These are phyloP conservation scores for Thecocarcelia acutangulata DNA, from an alignment of 2,888 invertebrate genomes.

Conservation along the genomic window DNA sequence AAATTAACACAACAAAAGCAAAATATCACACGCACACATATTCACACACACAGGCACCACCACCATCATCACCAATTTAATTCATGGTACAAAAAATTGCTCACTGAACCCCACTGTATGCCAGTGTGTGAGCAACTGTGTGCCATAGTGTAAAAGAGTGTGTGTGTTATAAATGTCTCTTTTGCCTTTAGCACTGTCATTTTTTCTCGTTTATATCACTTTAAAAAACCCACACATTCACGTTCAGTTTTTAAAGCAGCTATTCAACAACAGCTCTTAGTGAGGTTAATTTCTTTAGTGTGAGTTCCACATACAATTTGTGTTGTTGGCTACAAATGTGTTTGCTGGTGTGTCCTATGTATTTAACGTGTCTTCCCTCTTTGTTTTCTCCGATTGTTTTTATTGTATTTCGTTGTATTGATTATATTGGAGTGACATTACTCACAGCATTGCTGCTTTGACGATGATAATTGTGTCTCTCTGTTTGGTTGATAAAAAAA, in stretches of 20 bases:
- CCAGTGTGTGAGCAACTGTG: conserved; percentile 51
- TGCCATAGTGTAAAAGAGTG: conserved; percentile 34
- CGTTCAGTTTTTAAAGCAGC: background rate
- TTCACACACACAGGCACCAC: conserved; percentile 48
- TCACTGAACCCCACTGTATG: conserved; percentile 21
- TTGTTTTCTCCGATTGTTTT: background rate
- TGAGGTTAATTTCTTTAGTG: conserved; percentile 41
- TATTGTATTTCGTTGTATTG: conserved; percentile 17
- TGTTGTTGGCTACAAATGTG: conserved; percentile 1
- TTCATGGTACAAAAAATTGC: conserved; percentile 46
- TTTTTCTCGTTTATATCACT: conserved; percentile 20
- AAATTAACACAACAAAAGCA: conserved; percentile 35
- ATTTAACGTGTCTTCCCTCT: conserved; percentile 11
- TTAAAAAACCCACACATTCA: background rate
- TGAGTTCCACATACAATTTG: conserved; percentile 31
- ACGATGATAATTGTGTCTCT: conserved; percentile 26
- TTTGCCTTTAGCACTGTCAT: conserved; percentile 62
- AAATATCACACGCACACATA: conserved; percentile 19
- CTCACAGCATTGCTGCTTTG: conserved; percentile 17
- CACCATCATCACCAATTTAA: conserved; percentile 66
- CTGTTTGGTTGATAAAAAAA: background rate
- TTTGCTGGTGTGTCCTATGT: background rate
- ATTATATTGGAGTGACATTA: conserved; percentile 59
- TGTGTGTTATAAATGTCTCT: conserved; percentile 65
- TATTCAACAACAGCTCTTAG: conserved; percentile 50